Evolutionary conservation across 2,797 vertebrate species (phyloP).

Genomic region (Xenopus petersii): DNA sequence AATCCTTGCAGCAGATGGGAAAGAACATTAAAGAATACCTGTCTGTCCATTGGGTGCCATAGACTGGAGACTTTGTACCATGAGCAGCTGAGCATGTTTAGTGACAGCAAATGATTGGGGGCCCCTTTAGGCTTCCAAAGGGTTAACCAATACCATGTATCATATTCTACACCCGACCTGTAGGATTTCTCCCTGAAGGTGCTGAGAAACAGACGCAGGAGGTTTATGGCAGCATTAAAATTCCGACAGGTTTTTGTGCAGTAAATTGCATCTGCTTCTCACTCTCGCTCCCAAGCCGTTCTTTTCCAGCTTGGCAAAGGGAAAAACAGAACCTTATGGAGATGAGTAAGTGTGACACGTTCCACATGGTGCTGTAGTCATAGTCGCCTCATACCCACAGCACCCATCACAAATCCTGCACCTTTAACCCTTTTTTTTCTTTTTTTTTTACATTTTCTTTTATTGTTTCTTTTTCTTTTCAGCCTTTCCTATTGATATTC

Average conservation of each 20-base stretch:
- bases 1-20: no score
- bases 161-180: background rate
- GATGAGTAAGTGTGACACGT: conserved; percentile 33
- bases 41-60: no score
- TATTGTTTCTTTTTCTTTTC: background rate
- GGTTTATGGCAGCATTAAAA: conserved; percentile 21
- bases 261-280: conserved; percentile 32
- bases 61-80: no score
- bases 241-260: conserved; percentile 27
- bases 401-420: no score
- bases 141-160: background rate
- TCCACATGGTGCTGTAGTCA: conserved; percentile 3
- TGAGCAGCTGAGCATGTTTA: no score
- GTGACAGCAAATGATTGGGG: no score
- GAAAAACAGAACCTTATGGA: conserved; percentile 6
- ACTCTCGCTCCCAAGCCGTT: conserved; percentile 11
- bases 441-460: background rate
- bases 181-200: background rate
- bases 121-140: background rate
- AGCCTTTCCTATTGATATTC: background rate
- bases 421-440: no score
- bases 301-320: conserved; percentile 29
- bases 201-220: conserved; percentile 1
- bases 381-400: no score
- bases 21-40: no score